A percentile compares a stretch with the other conserved stretches of the same genome.
Evolutionary conservation across 2,113 vertebrate genomes (phyloP).

Genomic region (Natator depressus): DNA sequence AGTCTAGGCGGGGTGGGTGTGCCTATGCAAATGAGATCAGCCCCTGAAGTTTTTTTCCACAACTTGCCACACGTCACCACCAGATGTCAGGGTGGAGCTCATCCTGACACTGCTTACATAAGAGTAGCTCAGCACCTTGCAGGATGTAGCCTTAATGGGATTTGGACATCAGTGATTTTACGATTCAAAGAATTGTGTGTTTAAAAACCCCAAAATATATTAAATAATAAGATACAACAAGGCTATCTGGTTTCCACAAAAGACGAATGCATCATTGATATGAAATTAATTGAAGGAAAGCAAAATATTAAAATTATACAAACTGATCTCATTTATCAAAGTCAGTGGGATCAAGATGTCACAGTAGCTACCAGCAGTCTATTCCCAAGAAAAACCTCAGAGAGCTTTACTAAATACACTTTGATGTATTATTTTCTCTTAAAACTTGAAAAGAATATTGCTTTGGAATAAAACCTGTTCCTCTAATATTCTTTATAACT

Average conservation of each 20-base stretch:
- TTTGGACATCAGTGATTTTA: not conserved
- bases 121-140: not conserved
- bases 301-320: not conserved
- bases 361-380: not conserved
- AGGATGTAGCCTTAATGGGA: not conserved
- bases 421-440: not conserved
- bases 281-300: not conserved
- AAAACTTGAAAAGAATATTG: not conserved
- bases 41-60: too few species aligned
- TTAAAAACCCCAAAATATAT: not conserved
- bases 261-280: not conserved
- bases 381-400: not conserved
- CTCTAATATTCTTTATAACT: not conserved
- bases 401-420: not conserved
- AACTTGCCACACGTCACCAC: too few species aligned
- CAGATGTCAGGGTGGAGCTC: too few species aligned
- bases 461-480: not conserved
- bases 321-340: not conserved
- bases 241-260: not conserved
- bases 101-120: too few species aligned
- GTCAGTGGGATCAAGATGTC: not conserved
- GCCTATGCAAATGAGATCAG: too few species aligned
- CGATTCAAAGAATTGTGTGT: not conserved
- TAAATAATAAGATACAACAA: not conserved
- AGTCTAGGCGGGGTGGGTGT: too few species aligned